Evolutionary conservation across 2,888 invertebrate genomes (phyloP), one percentile per base, ranked within the genome.

Genomic region (Synergus japonicus): DNA sequence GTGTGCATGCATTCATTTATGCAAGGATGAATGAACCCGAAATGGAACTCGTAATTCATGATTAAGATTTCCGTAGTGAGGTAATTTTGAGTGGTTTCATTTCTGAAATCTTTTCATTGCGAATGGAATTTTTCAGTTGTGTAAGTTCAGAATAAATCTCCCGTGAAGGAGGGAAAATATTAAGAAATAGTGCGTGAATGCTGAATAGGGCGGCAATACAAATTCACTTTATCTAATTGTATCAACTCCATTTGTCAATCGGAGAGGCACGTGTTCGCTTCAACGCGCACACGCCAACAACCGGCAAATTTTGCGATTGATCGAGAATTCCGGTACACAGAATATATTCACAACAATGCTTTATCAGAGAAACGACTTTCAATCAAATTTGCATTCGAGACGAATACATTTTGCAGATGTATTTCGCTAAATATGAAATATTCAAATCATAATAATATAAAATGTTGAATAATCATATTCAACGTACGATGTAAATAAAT

Each of bases 281-380:
- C 65, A 43, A 15, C 13, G 13, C 18, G 58, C 44, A 43, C 65
- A n/a, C 41, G 44, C 65, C 43, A n/a, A 76, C 78, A 29, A 76
- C 78, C 78, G 80, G 80, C 78, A 60, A 80, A 76, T 22, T 80
- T 29, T 37, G 29, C 64, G 63, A 80, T 78, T 80, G 77, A 77
- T 60, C 43, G 18, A 41, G 41, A 49, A 49, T 49, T 49, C 49
- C 49, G 49, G 15, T 15, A 2, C 15, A 4, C 7, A n/a, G 2
- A 49, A 49, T n/a, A 5, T 49, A 49, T 49, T 7, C 15, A 8
- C 2, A 49, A 49, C n/a, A 49, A 49, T n/a, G 49, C 49, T 49
- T 49, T 49, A 8, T 49, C 49, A 49, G 49, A 7, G 49, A 49
- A n/a, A n/a, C 49, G 8, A 49, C n/a, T 49, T 49, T 1, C 15